These are phyloP conservation scores for Acromyrmex echinatior DNA, from an alignment of 1,140 invertebrate genomes.

Conservation along the genomic window DNA sequence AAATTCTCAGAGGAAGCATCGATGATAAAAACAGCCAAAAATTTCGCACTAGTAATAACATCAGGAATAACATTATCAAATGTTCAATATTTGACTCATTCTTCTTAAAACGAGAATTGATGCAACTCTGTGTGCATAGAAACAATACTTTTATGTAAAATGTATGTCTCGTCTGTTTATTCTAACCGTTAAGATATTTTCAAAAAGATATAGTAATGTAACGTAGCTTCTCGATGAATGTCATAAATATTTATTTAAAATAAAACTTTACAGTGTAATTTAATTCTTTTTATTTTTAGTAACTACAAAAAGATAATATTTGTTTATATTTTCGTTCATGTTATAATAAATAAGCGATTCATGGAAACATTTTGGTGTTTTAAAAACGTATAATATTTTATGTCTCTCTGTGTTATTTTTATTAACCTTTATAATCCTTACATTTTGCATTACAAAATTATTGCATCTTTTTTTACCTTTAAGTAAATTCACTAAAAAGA, in stretches of 20 bases:
- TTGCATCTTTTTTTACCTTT: background rate
- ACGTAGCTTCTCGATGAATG: background rate
- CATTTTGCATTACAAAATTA: background rate
- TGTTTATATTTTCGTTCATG: background rate
- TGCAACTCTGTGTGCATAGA: background rate
- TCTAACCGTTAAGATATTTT: background rate
- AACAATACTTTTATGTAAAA: background rate
- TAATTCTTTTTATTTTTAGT: background rate
- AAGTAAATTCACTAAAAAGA: background rate
- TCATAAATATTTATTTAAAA: background rate
- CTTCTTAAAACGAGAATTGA: background rate
- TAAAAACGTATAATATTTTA: background rate
- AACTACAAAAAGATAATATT: background rate
- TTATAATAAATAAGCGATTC: background rate
- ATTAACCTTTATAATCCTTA: background rate
- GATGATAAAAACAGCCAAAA: constrained; percentile 7
- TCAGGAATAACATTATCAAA: background rate
- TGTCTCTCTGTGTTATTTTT: no score
- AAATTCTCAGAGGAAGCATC: background rate
- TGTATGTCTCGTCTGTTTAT: background rate
- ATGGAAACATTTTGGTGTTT: background rate
- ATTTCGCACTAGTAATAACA: background rate
- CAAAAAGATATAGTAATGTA: background rate
- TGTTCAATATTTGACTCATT: background rate
- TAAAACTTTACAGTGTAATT: background rate